Percentiles rank a stretch among this genome's conserved stretches.
These are phyloP conservation scores for Apaloderma vittatum DNA, from an alignment of 2,113 vertebrate species.

Conservation along the genomic window DNA sequence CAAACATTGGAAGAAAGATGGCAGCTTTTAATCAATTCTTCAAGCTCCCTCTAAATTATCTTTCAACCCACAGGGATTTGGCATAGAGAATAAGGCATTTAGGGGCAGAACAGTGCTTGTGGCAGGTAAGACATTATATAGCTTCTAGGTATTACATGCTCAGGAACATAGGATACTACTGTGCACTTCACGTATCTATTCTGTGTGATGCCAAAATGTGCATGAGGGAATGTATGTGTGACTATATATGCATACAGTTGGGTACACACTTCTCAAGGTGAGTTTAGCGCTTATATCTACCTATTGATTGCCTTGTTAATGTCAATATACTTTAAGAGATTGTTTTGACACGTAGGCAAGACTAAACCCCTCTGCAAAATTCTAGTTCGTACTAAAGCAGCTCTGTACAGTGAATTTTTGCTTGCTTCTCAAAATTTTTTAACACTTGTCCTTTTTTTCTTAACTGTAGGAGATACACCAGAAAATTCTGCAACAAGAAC, in stretches of 20 bases:
- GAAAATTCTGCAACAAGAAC: conserved; percentile 87
- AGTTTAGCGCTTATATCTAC: background rate
- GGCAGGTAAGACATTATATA: background rate
- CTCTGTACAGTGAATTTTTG: background rate
- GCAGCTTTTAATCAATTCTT: background rate
- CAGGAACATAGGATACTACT: background rate
- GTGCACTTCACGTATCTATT: background rate
- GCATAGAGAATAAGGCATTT: background rate
- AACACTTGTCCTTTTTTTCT: background rate
- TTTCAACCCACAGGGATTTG: background rate
- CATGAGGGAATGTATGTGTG: background rate
- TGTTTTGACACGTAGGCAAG: background rate
- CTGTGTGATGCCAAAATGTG: background rate
- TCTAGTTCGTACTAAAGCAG: background rate
- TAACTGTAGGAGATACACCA: conserved; percentile 83
- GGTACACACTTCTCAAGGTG: background rate
- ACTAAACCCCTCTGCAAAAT: background rate
- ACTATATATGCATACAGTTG: background rate
- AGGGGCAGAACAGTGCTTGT: background rate
- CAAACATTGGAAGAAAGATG: background rate
- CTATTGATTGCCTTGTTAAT: background rate
- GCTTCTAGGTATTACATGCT: background rate
- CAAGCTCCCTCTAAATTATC: background rate
- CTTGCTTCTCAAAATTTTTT: background rate
- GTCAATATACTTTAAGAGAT: background rate